Conservation (phyloP, 1,140 invertebrate genomes). For the Latrodectus geometricus region DNA sequence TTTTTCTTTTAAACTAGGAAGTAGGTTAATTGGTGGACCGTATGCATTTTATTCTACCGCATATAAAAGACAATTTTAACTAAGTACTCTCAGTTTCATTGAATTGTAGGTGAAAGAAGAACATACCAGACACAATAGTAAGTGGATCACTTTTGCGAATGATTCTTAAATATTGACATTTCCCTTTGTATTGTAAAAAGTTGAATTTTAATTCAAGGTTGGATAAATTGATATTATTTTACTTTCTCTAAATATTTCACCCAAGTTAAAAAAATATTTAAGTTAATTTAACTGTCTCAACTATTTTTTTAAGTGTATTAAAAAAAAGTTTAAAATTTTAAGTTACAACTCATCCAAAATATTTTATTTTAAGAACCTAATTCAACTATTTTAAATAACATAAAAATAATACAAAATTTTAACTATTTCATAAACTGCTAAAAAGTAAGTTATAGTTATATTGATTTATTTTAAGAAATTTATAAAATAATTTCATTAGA, state of each 20-base stretch:
- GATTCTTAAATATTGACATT: not conserved
- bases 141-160: conserved; percentile 26
- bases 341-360: too few species aligned
- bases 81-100: conserved; percentile 43
- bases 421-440: too few species aligned
- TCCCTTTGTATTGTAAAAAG: not conserved
- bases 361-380: too few species aligned
- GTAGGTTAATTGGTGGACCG: conserved; percentile 52
- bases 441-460: too few species aligned
- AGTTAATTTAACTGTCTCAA: not conserved
- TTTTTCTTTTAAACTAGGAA: conserved; percentile 55
- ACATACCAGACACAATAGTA: conserved; percentile 43
- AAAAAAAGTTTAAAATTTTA: not conserved
- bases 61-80: conserved; percentile 58
- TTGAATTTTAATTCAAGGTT: not conserved
- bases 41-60: conserved; percentile 40
- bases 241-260: not conserved
- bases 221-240: not conserved
- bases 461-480: too few species aligned
- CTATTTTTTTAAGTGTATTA: not conserved
- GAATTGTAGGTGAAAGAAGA: conserved; percentile 7
- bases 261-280: not conserved
- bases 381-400: too few species aligned
- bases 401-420: too few species aligned
- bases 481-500: too few species aligned